Percentiles rank a stretch among this genome's conserved stretches.
These are phyloP conservation scores for Cyanocitta stelleri DNA, from an alignment of 2,113 vertebrate species.

Conservation along the genomic window DNA sequence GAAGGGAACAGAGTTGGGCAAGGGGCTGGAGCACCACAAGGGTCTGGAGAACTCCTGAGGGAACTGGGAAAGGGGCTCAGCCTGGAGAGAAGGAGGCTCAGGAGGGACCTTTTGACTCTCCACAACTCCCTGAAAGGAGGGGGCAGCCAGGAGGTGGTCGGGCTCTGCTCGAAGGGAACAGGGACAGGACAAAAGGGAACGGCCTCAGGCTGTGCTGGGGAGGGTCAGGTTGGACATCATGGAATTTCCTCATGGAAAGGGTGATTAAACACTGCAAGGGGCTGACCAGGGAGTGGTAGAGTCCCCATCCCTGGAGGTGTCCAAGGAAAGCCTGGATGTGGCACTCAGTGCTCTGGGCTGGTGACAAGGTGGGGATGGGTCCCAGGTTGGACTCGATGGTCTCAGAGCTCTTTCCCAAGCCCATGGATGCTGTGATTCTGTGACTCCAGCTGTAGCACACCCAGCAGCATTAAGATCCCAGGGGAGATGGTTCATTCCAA, in stretches of 20 bases:
- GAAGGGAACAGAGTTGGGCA: background rate
- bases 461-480: background rate
- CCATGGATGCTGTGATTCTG: background rate
- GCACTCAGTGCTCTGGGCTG: background rate
- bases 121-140: background rate
- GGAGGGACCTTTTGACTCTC: background rate
- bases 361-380: too few species aligned
- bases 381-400: background rate
- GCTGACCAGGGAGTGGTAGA: background rate
- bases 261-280: background rate
- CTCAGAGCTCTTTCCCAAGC: background rate
- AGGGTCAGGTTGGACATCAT: background rate
- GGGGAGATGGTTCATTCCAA: background rate
- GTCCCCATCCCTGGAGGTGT: background rate
- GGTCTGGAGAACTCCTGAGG: background rate
- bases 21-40: background rate
- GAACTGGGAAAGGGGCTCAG: background rate
- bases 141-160: accelerated
- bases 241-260: background rate
- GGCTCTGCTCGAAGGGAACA: background rate
- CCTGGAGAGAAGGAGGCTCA: background rate
- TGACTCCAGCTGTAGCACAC: background rate
- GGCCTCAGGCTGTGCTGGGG: background rate
- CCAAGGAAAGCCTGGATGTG: background rate
- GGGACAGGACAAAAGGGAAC: accelerated